Base-by-base conservation (phyloP, 2,888 invertebrate genomes). In the Lasioglossum malachurum region DNA sequence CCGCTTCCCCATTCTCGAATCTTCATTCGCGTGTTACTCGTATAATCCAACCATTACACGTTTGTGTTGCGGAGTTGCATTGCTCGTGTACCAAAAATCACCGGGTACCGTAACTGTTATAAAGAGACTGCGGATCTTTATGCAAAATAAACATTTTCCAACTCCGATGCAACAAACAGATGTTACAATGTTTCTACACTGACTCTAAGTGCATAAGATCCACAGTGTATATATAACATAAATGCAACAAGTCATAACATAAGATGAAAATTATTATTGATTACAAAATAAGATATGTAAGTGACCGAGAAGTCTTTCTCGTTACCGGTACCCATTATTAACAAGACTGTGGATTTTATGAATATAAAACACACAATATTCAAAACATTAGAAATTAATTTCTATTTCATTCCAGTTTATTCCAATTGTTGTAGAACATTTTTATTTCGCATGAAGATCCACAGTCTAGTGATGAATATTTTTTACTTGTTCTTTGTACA, bases 21-120 rank as follows among this genome's bases (percentile, higher is more conserved):
- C 75, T 82, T 85, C 77, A 76, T 75, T 72, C 80, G 85, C 79
- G 80, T 83, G 80, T 87, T 87, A 84, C 74, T 75, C 77, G 84
- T 41, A 89, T 78, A 86, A 89, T 82, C 75, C 71, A 82, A 57
- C 83, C 82, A 83, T 87, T 89, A 83, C 81, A 76, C 71, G 83
- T 72, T n/a, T 19, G 31, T 38, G 76, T 78, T 27, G 67, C 69
- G 35, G 64, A 35, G 41, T 76, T 49, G 23, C 64, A 41, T 53
- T 49, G 16, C n/a, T 57, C 73, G 31, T 8, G 16, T 19, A 31
- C 31, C 31, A 53, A 80, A 75, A n/a, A n/a, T 57, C n/a, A 57
- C 12, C n/a, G 12, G n/a, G n/a, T 57, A n/a, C 57, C 57, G n/a
- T 57, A 12, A 57, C 57, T n/a, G 12, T 57, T 57, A 57, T 57